Evolutionary conservation across 1,140 invertebrate genomes (phyloP), one percentile per base, ranked within the genome.

Genomic region (Kradibia gibbosae): DNA sequence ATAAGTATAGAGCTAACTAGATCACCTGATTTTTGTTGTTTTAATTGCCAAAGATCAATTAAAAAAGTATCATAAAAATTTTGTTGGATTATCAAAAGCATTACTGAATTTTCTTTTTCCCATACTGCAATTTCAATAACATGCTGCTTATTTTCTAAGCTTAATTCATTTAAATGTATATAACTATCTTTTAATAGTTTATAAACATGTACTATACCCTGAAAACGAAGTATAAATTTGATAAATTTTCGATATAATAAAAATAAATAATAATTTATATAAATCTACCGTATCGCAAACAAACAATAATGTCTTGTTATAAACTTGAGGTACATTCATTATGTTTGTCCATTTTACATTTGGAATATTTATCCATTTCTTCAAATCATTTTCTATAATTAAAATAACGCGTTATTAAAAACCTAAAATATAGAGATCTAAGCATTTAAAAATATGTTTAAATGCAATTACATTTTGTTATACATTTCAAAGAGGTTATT

Each of bases 221-320:
- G 62, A 0, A 50, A 53, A 34, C 11, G n/a, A 45, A 45, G 31
- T 28, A 34, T 48, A 72, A 75, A 62, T 25, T 62, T n/a, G 17
- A 42, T 8, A 17, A 60, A 20, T n/a, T 1, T 22, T n/a, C 42
- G n/a, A 75, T 15, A 45, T 4, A 28, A 15, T 28, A 48, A 25
- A 28, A 50, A 48, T 3, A 48, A 28, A 48, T 25, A 39, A 22
- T 22, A 39, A 67, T 39, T 1, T n/a, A 22, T 22, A 39, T 39
- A 39, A 67, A 50, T 25, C n/a, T 73, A 80, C 78, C 70, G 17
- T 3, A 36, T 80, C 45, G 31, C n/a, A 28, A 0, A 85, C 82
- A 22, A 88, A 62, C 28, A 87, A 60, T 8, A 88, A 84, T 8
- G 86, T 87, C 15, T 87, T 79, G 5, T 84, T 84, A 2, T 83